Evolutionary conservation across 2,888 invertebrate genomes (phyloP).

Genomic region (Polymixis lichenea): DNA sequence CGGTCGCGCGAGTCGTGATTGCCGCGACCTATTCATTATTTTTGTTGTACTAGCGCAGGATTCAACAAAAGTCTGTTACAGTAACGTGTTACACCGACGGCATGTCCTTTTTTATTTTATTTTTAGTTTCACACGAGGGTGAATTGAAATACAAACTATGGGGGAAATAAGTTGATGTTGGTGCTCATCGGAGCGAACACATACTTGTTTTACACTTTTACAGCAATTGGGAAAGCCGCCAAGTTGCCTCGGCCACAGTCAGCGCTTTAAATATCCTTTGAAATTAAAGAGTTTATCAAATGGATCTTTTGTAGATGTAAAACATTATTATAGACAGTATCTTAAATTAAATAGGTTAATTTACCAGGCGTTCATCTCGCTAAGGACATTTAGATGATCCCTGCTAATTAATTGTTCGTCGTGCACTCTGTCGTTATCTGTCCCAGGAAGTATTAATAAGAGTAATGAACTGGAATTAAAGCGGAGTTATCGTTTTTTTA

Average conservation of each 20-base stretch:
- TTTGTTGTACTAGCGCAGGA: constrained; percentile 25
- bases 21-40: constrained; percentile 44
- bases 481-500: constrained; percentile 39
- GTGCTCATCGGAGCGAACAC: constrained; percentile 48
- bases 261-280: constrained; percentile 41
- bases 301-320: constrained; percentile 59
- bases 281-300: constrained; percentile 57
- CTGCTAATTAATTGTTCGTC: constrained; percentile 69
- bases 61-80: constrained; percentile 28
- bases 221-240: constrained; percentile 62
- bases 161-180: constrained; percentile 53
- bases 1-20: constrained; percentile 28
- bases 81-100: constrained; percentile 14
- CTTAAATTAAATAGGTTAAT: constrained; percentile 66
- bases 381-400: constrained; percentile 69
- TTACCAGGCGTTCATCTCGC: constrained; percentile 65
- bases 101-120: constrained; percentile 28
- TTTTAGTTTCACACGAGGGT: constrained; percentile 35
- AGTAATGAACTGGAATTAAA: constrained; percentile 52
- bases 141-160: constrained; percentile 39
- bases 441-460: constrained; percentile 57
- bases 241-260: constrained; percentile 57
- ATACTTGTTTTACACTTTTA: constrained; percentile 62
- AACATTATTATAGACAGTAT: constrained; percentile 61
- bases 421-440: constrained; percentile 54